Evolutionary conservation across 2,797 vertebrate genomes (phyloP), one percentile per base, ranked within the genome.

Genomic region (Sebastes iracundus): DNA sequence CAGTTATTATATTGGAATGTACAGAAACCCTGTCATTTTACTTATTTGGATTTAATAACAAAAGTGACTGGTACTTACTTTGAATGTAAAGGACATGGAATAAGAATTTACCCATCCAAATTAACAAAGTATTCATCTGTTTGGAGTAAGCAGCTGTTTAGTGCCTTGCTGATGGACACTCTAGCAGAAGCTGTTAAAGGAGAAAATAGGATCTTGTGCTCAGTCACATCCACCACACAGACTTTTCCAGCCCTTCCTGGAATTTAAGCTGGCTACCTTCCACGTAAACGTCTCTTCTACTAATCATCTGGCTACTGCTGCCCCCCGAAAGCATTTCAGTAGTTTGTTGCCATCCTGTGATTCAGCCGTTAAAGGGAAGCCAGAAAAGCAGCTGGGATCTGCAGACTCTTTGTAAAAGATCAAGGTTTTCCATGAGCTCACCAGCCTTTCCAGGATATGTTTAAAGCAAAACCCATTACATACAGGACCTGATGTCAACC

Each of bases 391-490:
- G 90, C 85, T 88, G 88, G 79, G 84, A 88, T 80, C 80, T 81
- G 75, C 58, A 82, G 82, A 84, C 60, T 79, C 87, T 89, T 81
- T 81, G 79, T 81, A 64, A 83, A 88, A 91, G 88, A 89, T 89
- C 83, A 87, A 87, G 77, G 85, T 90, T 93, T 94, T 93, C 91
- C 92, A 93, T 94, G 89, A 94, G 81, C 87, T 93, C 93, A 94
- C 77, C 61, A 33, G 52, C 38, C 77, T 84, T 88, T 90, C 82
- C 87, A 84, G 77, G 79, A 84, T 65, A 73, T 64, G 42, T 85
- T 79, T 87, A 23, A 85, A 90, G 70, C 72, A 67, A 80, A 81
- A 71, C 64, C 69, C 77, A 85, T 85, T 83, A 77, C 61, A 79
- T 71, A 59, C 70, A 78, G 58, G 59, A 66, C 77, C 81, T 61